These are phyloP conservation scores for Pterocles orientalis DNA, from an alignment of 2,113 vertebrate genomes.

Conservation along the genomic window DNA sequence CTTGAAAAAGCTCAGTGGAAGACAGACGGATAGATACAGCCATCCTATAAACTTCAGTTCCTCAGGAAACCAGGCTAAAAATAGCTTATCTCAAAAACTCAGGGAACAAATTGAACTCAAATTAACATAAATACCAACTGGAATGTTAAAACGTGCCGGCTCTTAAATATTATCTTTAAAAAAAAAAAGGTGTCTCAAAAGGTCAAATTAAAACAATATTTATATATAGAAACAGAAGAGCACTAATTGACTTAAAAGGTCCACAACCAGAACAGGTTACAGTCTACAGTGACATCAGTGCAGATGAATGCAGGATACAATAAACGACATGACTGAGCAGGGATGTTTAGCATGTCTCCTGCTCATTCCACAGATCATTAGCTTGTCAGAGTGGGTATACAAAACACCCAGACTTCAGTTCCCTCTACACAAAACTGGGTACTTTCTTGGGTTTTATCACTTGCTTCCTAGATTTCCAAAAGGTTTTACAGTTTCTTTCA, in stretches of 20 bases:
- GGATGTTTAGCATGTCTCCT: background rate
- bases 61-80: constrained; percentile 57
- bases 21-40: constrained; percentile 43
- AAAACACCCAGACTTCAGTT: background rate
- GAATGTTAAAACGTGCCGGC: background rate
- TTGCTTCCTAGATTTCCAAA: background rate
- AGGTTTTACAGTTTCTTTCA: background rate
- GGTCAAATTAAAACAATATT: constrained; percentile 6
- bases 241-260: background rate
- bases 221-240: background rate
- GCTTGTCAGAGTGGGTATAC: background rate
- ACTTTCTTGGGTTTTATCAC: background rate
- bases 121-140: constrained; percentile 60
- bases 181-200: background rate
- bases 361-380: constrained; percentile 16
- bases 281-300: background rate
- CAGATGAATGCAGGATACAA: background rate
- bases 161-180: background rate
- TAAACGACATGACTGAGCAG: background rate
- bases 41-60: constrained; percentile 48
- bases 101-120: constrained; percentile 30
- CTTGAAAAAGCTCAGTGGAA: constrained; percentile 21
- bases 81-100: constrained; percentile 28
- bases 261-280: background rate
- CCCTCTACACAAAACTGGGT: background rate